Base-by-base conservation (phyloP, 2,797 vertebrate species). In the Stomatorhinus walkeri region DNA sequence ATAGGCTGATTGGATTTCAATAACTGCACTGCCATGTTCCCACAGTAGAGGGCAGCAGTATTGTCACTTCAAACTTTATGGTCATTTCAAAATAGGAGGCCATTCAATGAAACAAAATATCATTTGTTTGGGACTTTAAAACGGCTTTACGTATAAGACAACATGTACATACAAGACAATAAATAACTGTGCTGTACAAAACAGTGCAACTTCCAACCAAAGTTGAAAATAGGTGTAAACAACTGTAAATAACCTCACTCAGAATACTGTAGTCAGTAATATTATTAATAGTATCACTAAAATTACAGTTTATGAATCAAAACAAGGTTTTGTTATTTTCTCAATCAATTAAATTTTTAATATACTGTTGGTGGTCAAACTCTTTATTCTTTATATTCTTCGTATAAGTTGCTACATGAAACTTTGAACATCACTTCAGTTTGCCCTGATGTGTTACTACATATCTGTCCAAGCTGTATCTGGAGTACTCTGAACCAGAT, bases 41-140 rank as follows among this genome's bases (percentile, higher is more conserved):
- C 49, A 54, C 84, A 52, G 84, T 32, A 85, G 84, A 52, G 48
- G 84, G 84, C 84, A 85, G 84, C 84, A 85, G 24, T 8, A 52
- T 32, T 48, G 22, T 85, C 48, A 85, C 48, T 51, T 52, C 1
- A 85, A 64, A 64, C 22, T 64, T 64, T 28, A 64, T 64, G 22
- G 9, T 24, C 22, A 28, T 28, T 64, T 64, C 2, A 10, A 28
- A 64, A 64, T 28, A 28, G 22, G 59, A 24, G 22, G 59, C 8
- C 59, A 64, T 28, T 64, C 22, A 3, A 36, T 36, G 68, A 72
- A 72, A 32, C 12, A 5, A 76, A 76, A 76, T 16, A 76, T 0
- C 32, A 5, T 76, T 72, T 72, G 64, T 36, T 16, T 61, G 22
- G 8, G n/a, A 59, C n/a, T 59, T 22, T 59, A 8, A 59, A 59